These are phyloP conservation scores for Zosterops hypoxanthus DNA, from an alignment of 2,113 vertebrate species.

Conservation along the genomic window DNA sequence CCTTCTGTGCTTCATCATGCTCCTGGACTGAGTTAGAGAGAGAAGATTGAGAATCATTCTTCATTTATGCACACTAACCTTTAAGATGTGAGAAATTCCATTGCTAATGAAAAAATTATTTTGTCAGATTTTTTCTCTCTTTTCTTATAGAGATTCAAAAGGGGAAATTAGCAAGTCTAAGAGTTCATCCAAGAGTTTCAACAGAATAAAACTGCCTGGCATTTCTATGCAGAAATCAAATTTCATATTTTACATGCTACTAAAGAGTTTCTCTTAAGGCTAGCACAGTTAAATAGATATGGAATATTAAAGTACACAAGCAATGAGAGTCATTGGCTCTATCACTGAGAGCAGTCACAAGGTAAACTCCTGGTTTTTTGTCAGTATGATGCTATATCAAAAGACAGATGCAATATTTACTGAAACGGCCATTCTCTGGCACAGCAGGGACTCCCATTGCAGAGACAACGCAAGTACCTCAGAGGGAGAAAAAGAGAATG, in stretches of 20 bases:
- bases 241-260: neutral
- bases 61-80: neutral
- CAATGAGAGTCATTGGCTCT: neutral
- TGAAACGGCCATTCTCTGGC: neutral
- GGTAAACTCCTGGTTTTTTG: neutral
- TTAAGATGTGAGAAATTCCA: neutral
- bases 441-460: neutral
- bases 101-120: neutral
- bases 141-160: neutral
- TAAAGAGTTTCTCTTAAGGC: neutral
- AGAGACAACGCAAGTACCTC: neutral
- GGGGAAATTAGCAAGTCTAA: neutral
- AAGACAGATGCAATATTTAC: neutral
- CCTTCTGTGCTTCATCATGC: constrained; percentile 63
- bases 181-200: neutral
- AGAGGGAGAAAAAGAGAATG: neutral
- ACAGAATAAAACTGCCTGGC: neutral
- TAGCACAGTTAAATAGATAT: neutral
- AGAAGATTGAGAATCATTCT: neutral
- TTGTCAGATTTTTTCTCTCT: neutral
- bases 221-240: neutral
- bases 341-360: neutral
- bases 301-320: neutral
- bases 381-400: neutral
- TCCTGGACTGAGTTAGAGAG: constrained; percentile 60